Percentiles rank a stretch among this genome's conserved stretches.
phyloP scores from a whole-genome alignment of 2,888 invertebrate species.

The Plebejus argus region DNA sequence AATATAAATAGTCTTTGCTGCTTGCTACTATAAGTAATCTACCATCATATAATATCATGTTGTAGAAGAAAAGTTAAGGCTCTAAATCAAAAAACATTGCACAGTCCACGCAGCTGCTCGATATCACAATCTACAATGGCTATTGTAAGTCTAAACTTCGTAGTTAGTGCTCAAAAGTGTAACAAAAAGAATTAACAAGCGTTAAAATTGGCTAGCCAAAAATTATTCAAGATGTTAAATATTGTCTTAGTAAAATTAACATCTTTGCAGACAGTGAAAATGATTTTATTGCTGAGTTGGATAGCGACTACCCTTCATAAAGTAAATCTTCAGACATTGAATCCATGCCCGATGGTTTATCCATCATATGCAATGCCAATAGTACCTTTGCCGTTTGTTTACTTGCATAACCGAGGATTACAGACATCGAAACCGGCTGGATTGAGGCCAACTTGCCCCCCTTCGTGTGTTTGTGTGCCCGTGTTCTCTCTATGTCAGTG shows the following conservation, averaged over 20 bases:
- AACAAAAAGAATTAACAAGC: not conserved
- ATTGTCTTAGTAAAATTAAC: not conserved
- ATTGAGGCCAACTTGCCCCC: conserved; percentile 10
- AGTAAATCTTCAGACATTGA: not conserved
- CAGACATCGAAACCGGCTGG: not conserved
- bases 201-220: not conserved
- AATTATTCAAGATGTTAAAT: not conserved
- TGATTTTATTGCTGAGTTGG: not conserved
- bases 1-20: not conserved
- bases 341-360: not conserved
- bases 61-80: not conserved
- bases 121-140: not conserved
- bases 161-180: not conserved
- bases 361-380: not conserved
- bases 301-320: not conserved
- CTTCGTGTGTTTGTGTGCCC: conserved; percentile 9
- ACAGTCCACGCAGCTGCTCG: not conserved
- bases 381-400: not conserved
- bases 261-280: not conserved
- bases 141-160: not conserved
- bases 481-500: not conserved
- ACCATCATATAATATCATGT: not conserved
- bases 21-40: not conserved
- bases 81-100: not conserved
- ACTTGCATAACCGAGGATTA: not conserved